phyloP scores from a whole-genome alignment of 2,888 invertebrate species.

The Drosophila differens region DNA sequence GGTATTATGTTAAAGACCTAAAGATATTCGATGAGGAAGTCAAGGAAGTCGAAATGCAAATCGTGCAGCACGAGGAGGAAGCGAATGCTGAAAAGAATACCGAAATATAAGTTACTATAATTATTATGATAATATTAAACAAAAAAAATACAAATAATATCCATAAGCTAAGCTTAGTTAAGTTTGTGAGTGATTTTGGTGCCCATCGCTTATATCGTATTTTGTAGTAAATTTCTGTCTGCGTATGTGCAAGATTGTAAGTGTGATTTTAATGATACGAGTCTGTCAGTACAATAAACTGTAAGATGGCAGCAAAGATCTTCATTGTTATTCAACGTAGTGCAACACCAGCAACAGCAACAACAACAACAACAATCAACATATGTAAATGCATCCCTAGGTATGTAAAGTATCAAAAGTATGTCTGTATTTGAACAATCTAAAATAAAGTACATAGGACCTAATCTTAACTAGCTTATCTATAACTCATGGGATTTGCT shows the following conservation, averaged over 20 bases:
- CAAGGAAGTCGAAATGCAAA: slow-evolving; percentile 83
- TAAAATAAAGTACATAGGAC: slow-evolving; percentile 46
- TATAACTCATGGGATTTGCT: slow-evolving; percentile 3
- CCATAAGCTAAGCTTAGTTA: slow-evolving; percentile 44
- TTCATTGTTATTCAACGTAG: slow-evolving; percentile 11
- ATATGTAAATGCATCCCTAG: slow-evolving; percentile 23
- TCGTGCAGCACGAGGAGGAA: slow-evolving; percentile 83
- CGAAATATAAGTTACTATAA: slow-evolving; percentile 78
- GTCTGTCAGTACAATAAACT: slow-evolving; percentile 42
- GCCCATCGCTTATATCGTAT: slow-evolving; percentile 44
- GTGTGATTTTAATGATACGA: slow-evolving; percentile 23
- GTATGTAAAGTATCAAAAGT: slow-evolving; percentile 30
- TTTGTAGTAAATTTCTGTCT: slow-evolving; percentile 29
- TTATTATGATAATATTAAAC: neutral
- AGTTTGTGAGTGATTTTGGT: slow-evolving; percentile 64
- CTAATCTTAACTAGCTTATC: slow-evolving; percentile 43
- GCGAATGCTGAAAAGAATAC: slow-evolving; percentile 81
- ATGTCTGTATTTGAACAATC: slow-evolving; percentile 45
- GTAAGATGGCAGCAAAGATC: slow-evolving; percentile 40
- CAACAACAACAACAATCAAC: slow-evolving; percentile 13
- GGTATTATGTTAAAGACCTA: slow-evolving; percentile 89
- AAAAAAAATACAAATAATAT: slow-evolving; percentile 4
- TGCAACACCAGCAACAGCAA: slow-evolving; percentile 1
- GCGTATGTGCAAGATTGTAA: slow-evolving; percentile 8
- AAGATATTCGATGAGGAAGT: slow-evolving; percentile 89